Evolutionary conservation across 2,888 invertebrate genomes (phyloP).

Genomic region (Andricus curvator): DNA sequence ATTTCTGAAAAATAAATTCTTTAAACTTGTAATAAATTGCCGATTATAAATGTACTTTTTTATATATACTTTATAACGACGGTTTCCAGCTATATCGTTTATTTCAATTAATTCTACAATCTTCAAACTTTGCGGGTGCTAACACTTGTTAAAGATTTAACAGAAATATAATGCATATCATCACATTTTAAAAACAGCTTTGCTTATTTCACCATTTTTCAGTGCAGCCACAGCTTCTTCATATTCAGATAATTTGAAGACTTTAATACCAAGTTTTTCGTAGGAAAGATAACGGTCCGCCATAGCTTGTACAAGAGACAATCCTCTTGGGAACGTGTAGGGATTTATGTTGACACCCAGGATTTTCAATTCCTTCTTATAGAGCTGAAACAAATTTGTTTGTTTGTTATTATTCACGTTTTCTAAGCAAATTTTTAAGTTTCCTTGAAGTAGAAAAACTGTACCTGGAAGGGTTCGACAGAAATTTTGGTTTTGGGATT

Average conservation of each 20-base stretch:
- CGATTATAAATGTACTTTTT: no score
- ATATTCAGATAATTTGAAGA: constrained; percentile 80
- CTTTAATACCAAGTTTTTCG: constrained; percentile 81
- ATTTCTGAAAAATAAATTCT: no score
- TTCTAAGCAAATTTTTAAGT: neutral
- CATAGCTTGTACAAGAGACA: constrained; percentile 83
- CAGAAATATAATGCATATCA: neutral
- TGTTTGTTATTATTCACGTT: neutral
- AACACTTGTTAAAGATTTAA: no score
- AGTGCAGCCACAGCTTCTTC: constrained; percentile 80
- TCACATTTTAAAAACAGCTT: constrained; percentile 81
- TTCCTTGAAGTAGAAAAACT: neutral
- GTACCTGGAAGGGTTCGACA: constrained; percentile 71
- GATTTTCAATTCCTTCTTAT: constrained; percentile 82
- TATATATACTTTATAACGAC: no score
- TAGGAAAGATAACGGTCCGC: constrained; percentile 83
- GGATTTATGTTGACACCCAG: constrained; percentile 86
- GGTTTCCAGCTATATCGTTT: no score
- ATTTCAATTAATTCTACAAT: no score
- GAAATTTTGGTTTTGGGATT: constrained; percentile 79
- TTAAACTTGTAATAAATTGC: no score
- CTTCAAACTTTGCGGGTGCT: no score
- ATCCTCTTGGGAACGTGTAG: constrained; percentile 83
- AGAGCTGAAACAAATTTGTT: constrained; percentile 51
- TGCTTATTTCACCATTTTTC: constrained; percentile 81